phyloP scores from a whole-genome alignment of 2,888 invertebrate species.

The Protodeltote pygarga region DNA sequence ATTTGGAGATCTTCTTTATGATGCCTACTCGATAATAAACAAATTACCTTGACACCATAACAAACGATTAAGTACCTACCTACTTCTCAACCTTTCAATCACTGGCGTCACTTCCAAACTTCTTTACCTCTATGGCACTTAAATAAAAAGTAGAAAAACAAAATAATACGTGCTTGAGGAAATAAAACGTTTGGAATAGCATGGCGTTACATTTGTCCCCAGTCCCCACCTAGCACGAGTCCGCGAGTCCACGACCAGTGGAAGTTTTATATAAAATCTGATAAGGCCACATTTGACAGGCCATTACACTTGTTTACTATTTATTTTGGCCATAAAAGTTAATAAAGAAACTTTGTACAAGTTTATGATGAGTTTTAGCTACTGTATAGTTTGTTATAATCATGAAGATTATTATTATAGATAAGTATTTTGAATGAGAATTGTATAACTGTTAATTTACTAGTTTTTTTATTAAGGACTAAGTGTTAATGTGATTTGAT shows the following conservation, averaged over 20 bases:
- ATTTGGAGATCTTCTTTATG: too few relatives aligned
- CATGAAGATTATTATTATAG: constrained; percentile 34
- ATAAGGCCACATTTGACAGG: constrained; percentile 45
- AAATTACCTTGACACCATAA: too few relatives aligned
- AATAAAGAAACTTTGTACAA: constrained; percentile 38
- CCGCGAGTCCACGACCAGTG: neutral
- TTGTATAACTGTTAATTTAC: constrained; percentile 9
- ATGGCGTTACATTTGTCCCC: neutral
- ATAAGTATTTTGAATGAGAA: constrained; percentile 19
- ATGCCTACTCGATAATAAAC: too few relatives aligned
- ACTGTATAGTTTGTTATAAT: constrained; percentile 28
- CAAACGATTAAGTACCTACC: too few relatives aligned
- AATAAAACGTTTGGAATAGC: neutral
- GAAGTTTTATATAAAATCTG: constrained; percentile 44
- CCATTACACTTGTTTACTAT: constrained; percentile 45
- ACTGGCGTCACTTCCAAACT: too few relatives aligned
- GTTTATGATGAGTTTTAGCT: constrained; percentile 34
- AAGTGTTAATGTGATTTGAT: neutral
- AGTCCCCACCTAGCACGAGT: too few relatives aligned
- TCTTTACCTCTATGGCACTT: too few relatives aligned
- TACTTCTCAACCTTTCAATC: too few relatives aligned
- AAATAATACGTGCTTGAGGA: too few relatives aligned
- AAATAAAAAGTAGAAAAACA: too few relatives aligned
- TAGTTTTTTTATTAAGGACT: constrained; percentile 2
- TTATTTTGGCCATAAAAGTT: constrained; percentile 50